Percentiles rank a stretch among this genome's conserved stretches.
Evolutionary conservation across 2,888 invertebrate genomes (phyloP).

Genomic region (Cactoblastis cactorum): DNA sequence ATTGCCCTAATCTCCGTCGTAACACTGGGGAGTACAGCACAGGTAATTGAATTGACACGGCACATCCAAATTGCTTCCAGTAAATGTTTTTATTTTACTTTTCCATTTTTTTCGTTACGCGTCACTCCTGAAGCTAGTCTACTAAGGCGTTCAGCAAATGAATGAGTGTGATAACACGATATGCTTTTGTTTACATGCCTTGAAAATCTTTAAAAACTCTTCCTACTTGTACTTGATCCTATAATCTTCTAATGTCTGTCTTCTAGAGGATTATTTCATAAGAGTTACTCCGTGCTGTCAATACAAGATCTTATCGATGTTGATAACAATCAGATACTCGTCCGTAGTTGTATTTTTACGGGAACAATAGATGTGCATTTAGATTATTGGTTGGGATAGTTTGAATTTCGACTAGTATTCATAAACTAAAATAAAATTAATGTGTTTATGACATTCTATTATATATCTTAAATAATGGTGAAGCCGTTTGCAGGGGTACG

Average conservation of each 20-base stretch:
- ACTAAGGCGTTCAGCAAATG: slow-evolving; percentile 27
- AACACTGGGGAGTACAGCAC: slow-evolving; percentile 39
- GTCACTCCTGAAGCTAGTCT: slow-evolving; percentile 8
- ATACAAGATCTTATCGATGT: slow-evolving; percentile 18
- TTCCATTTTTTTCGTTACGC: slow-evolving; percentile 35
- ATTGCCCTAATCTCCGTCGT: slow-evolving; percentile 53
- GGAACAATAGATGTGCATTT: not conserved
- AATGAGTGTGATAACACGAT: slow-evolving; percentile 33
- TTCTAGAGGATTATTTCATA: slow-evolving; percentile 32
- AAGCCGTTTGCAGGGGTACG: no score
- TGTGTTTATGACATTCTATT: no score
- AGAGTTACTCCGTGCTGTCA: slow-evolving; percentile 38
- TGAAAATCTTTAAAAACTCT: slow-evolving; percentile 9
- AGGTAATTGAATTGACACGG: slow-evolving; percentile 52
- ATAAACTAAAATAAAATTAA: no score
- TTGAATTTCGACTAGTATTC: no score
- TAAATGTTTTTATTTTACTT: slow-evolving; percentile 35
- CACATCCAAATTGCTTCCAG: slow-evolving; percentile 47
- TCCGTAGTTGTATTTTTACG: not conserved
- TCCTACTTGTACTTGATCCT: slow-evolving; percentile 17
- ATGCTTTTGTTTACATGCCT: slow-evolving; percentile 34
- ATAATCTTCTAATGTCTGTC: slow-evolving; percentile 53
- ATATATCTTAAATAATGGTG: no score
- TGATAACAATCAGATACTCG: not conserved
- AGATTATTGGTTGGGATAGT: no score